Evolutionary conservation across 2,113 vertebrate species (phyloP).

Genomic region (Chlamydotis undulata): DNA sequence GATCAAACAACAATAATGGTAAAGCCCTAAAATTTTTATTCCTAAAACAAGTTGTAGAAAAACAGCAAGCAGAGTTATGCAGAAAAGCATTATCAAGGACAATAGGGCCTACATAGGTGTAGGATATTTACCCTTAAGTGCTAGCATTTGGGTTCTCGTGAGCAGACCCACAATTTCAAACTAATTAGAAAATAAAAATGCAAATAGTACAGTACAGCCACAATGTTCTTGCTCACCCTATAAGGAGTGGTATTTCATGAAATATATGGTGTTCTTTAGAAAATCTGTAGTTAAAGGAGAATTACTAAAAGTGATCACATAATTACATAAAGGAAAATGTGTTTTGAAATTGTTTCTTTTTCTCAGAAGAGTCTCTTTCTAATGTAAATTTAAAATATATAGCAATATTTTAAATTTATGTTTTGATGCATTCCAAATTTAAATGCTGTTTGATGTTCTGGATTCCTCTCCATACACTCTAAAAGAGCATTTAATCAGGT

Average conservation of each 20-base stretch:
- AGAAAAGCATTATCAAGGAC: neutral
- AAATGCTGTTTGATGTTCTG: neutral
- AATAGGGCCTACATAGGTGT: neutral
- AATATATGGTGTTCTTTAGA: neutral
- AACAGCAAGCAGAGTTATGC: neutral
- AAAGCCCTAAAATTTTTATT: neutral
- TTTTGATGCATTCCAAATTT: neutral
- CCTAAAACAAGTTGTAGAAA: neutral
- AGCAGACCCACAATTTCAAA: neutral
- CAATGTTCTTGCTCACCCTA: neutral
- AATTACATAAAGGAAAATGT: neutral
- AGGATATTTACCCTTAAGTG: neutral
- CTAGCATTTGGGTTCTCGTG: neutral
- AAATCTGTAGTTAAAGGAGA: neutral
- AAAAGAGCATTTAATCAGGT: constrained; percentile 5
- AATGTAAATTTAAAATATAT: neutral
- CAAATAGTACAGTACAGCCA: neutral
- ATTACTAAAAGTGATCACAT: neutral
- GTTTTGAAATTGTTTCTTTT: neutral
- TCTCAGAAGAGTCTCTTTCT: neutral
- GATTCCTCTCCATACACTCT: neutral
- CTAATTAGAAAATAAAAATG: neutral
- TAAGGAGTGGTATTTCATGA: neutral
- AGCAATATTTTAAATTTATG: neutral
- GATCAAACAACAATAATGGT: neutral